Percentiles rank a stretch among this genome's conserved stretches.
phyloP scores from a whole-genome alignment of 2,888 invertebrate genomes.

The Apoderus coryli region DNA sequence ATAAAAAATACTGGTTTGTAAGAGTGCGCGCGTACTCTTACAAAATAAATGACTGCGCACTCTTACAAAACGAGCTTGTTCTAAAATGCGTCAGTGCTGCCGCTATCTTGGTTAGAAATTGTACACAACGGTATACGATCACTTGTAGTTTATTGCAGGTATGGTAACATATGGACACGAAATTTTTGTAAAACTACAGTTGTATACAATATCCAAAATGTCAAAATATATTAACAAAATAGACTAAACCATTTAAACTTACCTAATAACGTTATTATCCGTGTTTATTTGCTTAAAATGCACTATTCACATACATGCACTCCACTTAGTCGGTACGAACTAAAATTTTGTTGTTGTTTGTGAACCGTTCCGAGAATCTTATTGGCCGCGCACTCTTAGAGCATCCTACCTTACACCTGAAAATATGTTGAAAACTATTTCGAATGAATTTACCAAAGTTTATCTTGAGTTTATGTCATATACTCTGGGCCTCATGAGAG shows the following conservation, averaged over 20 bases:
- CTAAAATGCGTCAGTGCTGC: no score
- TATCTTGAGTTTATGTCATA: conserved; percentile 6
- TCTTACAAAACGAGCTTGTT: conserved; percentile 5
- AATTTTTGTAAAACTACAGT: conserved; percentile 4
- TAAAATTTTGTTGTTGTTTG: no score
- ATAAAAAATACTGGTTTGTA: no score
- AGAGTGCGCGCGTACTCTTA: no score
- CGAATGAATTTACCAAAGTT: neutral
- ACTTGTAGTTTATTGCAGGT: neutral
- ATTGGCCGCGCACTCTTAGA: no score
- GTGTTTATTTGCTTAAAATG: no score
- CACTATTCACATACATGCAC: neutral
- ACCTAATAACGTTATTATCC: no score
- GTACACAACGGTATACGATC: conserved; percentile 4
- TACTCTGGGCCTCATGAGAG: neutral
- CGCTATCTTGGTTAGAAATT: no score
- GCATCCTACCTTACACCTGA: conserved; percentile 4
- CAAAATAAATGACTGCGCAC: conserved; percentile 3
- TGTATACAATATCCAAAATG: no score
- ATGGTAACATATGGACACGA: conserved; percentile 2
- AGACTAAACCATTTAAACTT: no score
- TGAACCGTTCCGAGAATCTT: no score
- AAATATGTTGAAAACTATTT: neutral
- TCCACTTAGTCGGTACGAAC: conserved; percentile 2
- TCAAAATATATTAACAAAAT: neutral